Conservation (phyloP, 2,113 vertebrate genomes). For the Upupa epops region DNA sequence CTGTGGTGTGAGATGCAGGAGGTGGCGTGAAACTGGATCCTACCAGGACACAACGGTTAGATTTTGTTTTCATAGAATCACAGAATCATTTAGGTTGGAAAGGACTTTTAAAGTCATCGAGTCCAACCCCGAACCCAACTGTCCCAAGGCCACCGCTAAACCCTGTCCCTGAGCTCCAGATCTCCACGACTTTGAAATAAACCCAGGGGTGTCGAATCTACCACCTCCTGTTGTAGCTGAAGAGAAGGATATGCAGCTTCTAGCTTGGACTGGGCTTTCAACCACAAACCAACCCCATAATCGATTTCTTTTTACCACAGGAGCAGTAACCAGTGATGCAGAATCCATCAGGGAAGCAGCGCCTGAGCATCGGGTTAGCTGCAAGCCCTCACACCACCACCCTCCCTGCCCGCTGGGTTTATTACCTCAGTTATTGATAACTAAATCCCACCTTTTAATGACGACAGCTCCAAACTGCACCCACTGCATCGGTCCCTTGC, state of each 20-base stretch:
- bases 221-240: background rate
- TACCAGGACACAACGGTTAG: background rate
- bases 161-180: too few species aligned
- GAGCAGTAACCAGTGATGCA: background rate
- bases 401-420: background rate
- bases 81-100: too few species aligned
- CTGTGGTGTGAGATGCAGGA: background rate
- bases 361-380: background rate
- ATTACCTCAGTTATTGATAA: background rate
- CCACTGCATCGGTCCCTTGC: background rate
- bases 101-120: too few species aligned
- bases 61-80: too few species aligned
- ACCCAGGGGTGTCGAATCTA: too few species aligned
- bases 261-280: slow-evolving; percentile 4
- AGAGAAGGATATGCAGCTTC: slow-evolving; percentile 15
- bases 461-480: background rate
- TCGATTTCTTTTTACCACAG: background rate
- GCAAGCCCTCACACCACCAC: background rate
- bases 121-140: too few species aligned
- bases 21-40: slow-evolving; percentile 3
- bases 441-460: background rate
- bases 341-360: slow-evolving; percentile 24
- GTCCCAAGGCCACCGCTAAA: too few species aligned
- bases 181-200: too few species aligned
- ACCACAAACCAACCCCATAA: background rate